Evolutionary conservation across 2,888 invertebrate species (phyloP), one percentile per base, ranked within the genome.

Genomic region (Palloptera scutellata): DNA sequence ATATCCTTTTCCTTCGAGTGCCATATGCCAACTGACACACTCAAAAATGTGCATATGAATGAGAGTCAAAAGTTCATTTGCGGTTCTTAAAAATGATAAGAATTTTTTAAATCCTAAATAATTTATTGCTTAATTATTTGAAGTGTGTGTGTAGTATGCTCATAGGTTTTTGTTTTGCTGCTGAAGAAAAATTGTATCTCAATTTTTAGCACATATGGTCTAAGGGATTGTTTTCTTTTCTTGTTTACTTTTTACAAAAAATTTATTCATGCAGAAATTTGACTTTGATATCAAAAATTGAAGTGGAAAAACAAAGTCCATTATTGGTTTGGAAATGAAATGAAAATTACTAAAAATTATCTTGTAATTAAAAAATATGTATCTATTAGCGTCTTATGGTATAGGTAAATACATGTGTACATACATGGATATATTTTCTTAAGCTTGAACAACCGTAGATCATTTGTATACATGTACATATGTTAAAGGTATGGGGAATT

Each of bases 151-250:
- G 43, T 43, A 54, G 15, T 41, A 5, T 19, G 58, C 17, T 19
- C 42, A 42, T 19, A 17, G 42, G 17, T 13, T 60, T 51, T 10
- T 12, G 10, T 20, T 30, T 30, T 43, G 45, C 30, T 20, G n/a
- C 11, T 30, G n/a, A n/a, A 45, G 52, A 15, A 10, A 40, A 51
- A 61, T 48, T 1, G n/a, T 43, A 45, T 12, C 17, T 58, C 54
- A 20, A 45, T 54, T 75, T 76, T 77, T 67, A 61, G 70, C 76
- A 68, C 79, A 79, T 79, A 79, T 81, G 79, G 77, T 76, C 78
- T 76, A 76, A 80, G 53, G n/a, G 53, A 19, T 20, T 30, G n/a
- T 30, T 30, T 30, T 30, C 30, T 30, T 30, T 30, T 30, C 30
- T 30, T 30, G 30, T 30, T 30, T 30, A 30, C 6, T 30, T 30